Evolutionary conservation across 2,888 invertebrate genomes (phyloP), one percentile per base, ranked within the genome.

Genomic region (Phortica okadai): DNA sequence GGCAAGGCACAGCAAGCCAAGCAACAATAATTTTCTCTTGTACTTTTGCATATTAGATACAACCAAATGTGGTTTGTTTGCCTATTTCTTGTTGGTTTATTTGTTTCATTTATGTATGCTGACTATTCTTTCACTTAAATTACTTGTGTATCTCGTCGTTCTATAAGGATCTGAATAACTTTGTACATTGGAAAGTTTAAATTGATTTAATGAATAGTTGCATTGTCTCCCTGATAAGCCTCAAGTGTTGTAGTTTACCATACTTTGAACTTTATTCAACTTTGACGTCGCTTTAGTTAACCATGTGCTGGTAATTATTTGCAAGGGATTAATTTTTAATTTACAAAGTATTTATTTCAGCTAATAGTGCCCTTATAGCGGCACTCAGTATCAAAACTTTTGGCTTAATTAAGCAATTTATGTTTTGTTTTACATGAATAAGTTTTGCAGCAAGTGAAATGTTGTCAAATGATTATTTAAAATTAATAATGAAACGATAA

Each of bases 131-230:
- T 2, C 10, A 11, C 1, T 50, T 11, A 11, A 8, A 14, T 6
- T 50, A 50, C 6, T 50, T 50, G 10, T 11, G 10, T 50, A 3
- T 50, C 14, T 50, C 50, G 6, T 4, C 50, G 50, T 50, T 3
- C 50, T 14, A 14, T 14, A 50, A 50, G 50, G 50, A 50, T 50
- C 14, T 11, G 4, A 21, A 21, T 25, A 16, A 62, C 62, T 62
- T 62, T 25, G 16, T 25, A 25, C 25, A 62, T 25, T 21, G 25
- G 8, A 69, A 69, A 69, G 14, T 16, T 69, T 69, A 45, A 69
- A 69, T 69, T 69, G 69, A 69, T 69, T 69, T 45, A 69, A 69
- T 69, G 69, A 69, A 69, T 25, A 69, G 44, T 50, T 50, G 44
- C 69, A 44, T 66, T 66, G 41, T 42, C 44, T 66, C 50, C 1